Evolutionary conservation across 2,797 vertebrate species (phyloP).

Genomic region (Rhinella marina): DNA sequence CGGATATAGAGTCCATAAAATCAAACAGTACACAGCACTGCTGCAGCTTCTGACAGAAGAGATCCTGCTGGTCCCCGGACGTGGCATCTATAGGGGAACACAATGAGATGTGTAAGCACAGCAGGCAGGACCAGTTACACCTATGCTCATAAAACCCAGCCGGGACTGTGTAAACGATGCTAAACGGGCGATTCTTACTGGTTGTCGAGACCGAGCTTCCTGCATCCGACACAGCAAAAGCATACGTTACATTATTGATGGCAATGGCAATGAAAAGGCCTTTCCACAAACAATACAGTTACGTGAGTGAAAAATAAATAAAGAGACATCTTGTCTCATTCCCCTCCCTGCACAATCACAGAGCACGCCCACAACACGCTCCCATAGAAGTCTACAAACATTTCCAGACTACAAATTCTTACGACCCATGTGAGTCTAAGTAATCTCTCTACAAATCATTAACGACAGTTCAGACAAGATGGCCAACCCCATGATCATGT

Average conservation of each 20-base stretch:
- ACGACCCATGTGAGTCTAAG: too few relatives aligned
- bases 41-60: slow-evolving; percentile 95
- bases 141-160: not conserved
- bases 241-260: not conserved
- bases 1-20: slow-evolving; percentile 93
- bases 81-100: slow-evolving; percentile 83
- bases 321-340: too few relatives aligned
- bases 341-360: too few relatives aligned
- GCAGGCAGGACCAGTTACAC: slow-evolving; percentile 4
- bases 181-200: not conserved
- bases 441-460: too few relatives aligned
- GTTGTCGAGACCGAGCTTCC: not conserved
- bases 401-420: too few relatives aligned
- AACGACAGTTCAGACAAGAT: too few relatives aligned
- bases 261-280: not conserved
- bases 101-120: not conserved
- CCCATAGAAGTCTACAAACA: too few relatives aligned
- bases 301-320: not conserved
- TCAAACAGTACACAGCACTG: slow-evolving; percentile 97
- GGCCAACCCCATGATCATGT: too few relatives aligned
- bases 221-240: not conserved
- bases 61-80: slow-evolving; percentile 90
- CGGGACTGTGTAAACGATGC: not conserved
- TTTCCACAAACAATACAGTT: not conserved
- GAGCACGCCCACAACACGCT: too few relatives aligned